These are phyloP conservation scores for Antechinus flavipes DNA, from an alignment of 2,113 vertebrate species.

Conservation along the genomic window DNA sequence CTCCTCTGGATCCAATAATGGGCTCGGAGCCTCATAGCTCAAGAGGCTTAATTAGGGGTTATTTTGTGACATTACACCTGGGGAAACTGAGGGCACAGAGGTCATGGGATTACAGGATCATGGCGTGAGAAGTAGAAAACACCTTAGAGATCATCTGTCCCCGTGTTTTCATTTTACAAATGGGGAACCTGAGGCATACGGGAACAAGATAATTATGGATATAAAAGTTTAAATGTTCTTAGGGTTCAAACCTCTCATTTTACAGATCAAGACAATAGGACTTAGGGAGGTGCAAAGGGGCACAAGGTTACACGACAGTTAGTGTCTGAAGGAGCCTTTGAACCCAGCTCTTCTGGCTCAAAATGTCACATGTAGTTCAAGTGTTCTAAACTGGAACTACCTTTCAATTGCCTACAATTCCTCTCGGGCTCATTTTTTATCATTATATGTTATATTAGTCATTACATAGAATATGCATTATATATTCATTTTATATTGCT, in stretches of 20 bases:
- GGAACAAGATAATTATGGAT: background rate
- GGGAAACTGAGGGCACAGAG: background rate
- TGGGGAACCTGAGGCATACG: background rate
- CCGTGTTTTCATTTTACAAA: background rate
- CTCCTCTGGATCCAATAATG: background rate
- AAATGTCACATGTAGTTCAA: background rate
- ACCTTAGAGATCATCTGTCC: background rate
- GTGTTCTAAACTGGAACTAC: background rate
- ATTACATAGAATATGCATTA: too few relatives aligned
- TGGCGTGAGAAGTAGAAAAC: background rate
- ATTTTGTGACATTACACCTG: background rate
- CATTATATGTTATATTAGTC: too few relatives aligned
- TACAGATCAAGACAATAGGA: background rate
- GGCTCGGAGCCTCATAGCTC: background rate
- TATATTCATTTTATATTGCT: too few relatives aligned
- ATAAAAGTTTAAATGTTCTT: background rate
- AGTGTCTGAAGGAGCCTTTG: background rate
- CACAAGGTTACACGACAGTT: background rate
- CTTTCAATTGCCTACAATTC: background rate
- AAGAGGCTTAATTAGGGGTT: background rate
- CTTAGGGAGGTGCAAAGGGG: background rate
- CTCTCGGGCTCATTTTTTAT: background rate
- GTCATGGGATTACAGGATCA: background rate
- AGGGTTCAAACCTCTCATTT: background rate
- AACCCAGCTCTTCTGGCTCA: background rate